Evolutionary conservation across 2,888 invertebrate species (phyloP), one percentile per base, ranked within the genome.

Genomic region (Zygothrica quintamaculata): DNA sequence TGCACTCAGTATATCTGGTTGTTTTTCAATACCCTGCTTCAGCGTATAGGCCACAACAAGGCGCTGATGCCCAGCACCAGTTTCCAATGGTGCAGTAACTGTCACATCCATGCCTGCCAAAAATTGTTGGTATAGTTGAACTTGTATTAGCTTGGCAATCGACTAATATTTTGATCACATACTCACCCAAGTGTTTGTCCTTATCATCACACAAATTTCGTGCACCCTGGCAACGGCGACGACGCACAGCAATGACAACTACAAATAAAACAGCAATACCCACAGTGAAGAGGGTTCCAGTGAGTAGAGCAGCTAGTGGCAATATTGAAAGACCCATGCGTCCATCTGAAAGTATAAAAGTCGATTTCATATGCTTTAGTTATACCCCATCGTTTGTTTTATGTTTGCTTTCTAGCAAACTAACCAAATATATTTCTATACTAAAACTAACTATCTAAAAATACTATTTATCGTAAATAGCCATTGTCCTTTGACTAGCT

Each of bases 31-130:
- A n/a, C 93, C 93, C 9, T 95, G 94, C 89, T 96, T 96, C 69
- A 96, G 93, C 8, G 96, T 96, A 80, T 96, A 96, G 8, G 96
- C 96, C 13, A 96, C 96, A 34, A 96, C 96, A 87, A 96, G 96
- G 74, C 96, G 93, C 79, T 96, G 94, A 77, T 96, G 96, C 0
- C 95, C 96, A 26, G 96, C 95, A 71, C 96, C 96, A 34, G 96
- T 94, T 89, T 95, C 94, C 78, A 94, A 90, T 92, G 94, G 94
- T 11, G 94, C 91, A 15, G 91, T 91, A n/a, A 91, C 90, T 25
- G 91, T 91, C 37, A 91, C 91, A 84, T 91, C 91, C 91, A 91
- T 91, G 50, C 91, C 91, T 91, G 59, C 13, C 65, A 48, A 42
- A 31, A 22, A n/a, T n/a, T n/a, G n/a, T 22, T 13, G 13, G 33